Percentiles rank a stretch among this genome's conserved stretches.
phyloP scores from a whole-genome alignment of 2,113 vertebrate genomes.

The Mesitornis unicolor region DNA sequence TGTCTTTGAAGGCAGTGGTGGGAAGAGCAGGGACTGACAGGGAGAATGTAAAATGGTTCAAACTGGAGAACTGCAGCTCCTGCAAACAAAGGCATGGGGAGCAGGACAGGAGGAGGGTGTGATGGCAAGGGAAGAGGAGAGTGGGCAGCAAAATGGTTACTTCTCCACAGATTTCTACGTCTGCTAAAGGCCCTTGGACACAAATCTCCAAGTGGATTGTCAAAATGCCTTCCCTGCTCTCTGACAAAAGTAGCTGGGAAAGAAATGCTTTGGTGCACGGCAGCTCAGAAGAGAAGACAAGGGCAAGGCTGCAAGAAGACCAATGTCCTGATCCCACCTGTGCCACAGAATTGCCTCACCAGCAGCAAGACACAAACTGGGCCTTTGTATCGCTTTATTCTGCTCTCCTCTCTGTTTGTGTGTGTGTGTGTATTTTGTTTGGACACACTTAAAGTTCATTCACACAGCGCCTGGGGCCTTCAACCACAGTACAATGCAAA shows the following conservation, averaged over 20 bases:
- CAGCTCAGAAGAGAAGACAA: neutral
- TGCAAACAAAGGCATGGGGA: neutral
- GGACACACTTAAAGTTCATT: neutral
- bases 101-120: neutral
- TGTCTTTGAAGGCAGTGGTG: conserved; percentile 15
- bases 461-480: neutral
- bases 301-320: neutral
- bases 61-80: neutral
- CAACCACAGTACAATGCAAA: neutral
- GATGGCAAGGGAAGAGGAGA: neutral
- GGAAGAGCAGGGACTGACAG: neutral
- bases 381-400: neutral
- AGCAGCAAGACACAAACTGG: neutral
- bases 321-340: neutral
- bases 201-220: neutral
- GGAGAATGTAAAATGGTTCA: neutral
- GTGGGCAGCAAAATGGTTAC: neutral
- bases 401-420: neutral
- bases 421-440: neutral
- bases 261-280: neutral
- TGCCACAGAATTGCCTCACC: neutral
- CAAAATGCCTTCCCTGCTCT: neutral
- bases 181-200: neutral
- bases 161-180: neutral
- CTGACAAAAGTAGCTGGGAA: neutral